Base-by-base conservation (phyloP, 2,888 invertebrate genomes). In the Scaptomyza tumidula region DNA sequence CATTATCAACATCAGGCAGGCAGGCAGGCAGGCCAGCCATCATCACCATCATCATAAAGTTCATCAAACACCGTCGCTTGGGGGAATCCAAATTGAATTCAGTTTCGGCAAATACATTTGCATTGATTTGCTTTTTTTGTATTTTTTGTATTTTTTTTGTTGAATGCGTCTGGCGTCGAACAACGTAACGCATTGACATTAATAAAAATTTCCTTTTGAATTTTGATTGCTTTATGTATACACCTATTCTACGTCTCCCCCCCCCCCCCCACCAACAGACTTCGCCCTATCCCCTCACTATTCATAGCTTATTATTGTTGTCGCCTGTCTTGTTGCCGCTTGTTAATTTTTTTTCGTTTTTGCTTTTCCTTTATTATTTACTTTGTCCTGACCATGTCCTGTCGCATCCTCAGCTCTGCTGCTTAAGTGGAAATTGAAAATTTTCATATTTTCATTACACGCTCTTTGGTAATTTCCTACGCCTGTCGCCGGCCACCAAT, bases 131-230 rank as follows among this genome's bases (percentile, higher is more conserved):
- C 68, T 67, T 87, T 75, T n/a, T n/a, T n/a, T n/a, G n/a, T n/a
- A n/a, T n/a, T n/a, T n/a, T 84, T 86, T 74, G 77, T 78, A 75
- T 81, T 86, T 80, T 80, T 81, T 76, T 6, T 14, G 39, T 39
- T 39, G 39, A 6, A 81, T 84, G 71, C 70, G 86, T 86, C 83
- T 79, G 74, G 81, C 58, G n/a, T n/a, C 81, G 69, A 68, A 63
- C 10, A 71, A 61, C 60, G 69, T 64, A 78, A 77, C 78, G 82
- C 80, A 88, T 86, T 83, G 78, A 71, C 89, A 89, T 89, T 88
- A 86, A 89, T 86, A 86, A 86, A 89, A 86, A 88, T 89, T 89
- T 88, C 86, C 84, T 80, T 88, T 88, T 89, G 86, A 89, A 89
- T 86, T 86, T 86, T 88, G 86, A 89, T 86, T 86, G 86, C 83